Percentiles rank a stretch among this genome's conserved stretches.
phyloP scores from a whole-genome alignment of 1,140 invertebrate species.

The Drosophila sechellia region DNA sequence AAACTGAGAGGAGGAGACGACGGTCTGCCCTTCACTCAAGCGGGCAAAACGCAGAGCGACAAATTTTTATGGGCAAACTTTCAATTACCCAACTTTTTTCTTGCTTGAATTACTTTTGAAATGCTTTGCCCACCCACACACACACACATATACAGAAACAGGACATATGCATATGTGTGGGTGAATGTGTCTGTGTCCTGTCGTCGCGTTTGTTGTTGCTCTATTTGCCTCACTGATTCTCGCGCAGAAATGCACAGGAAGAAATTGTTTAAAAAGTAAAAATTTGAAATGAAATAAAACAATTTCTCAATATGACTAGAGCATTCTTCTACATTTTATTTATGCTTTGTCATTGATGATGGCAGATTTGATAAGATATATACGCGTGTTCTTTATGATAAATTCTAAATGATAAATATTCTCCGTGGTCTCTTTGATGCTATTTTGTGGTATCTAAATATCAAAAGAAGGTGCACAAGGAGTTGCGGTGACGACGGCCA shows the following conservation, averaged over 20 bases:
- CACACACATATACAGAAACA: constrained; percentile 3
- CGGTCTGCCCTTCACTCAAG: constrained; percentile 42
- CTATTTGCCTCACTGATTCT: constrained; percentile 21
- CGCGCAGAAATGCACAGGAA: constrained; percentile 19
- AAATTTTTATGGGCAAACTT: constrained; percentile 82
- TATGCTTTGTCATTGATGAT: no score
- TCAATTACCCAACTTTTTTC: constrained; percentile 82
- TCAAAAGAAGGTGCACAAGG: neutral
- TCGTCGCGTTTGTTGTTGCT: constrained; percentile 22
- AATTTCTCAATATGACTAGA: no score
- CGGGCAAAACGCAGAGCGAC: constrained; percentile 59
- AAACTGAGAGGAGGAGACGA: neutral
- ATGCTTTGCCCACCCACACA: constrained; percentile 50
- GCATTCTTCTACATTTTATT: no score
- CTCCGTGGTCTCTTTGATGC: constrained; percentile 17
- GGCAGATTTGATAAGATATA: no score
- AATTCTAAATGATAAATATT: neutral
- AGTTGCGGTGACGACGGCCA: constrained; percentile 28
- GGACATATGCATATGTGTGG: constrained; percentile 40
- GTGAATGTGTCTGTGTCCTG: constrained; percentile 15
- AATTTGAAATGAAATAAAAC: neutral
- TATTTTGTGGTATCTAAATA: neutral
- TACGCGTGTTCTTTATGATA: neutral
- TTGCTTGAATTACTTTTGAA: constrained; percentile 81
- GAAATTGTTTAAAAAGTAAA: neutral